A percentile compares a stretch with the other conserved stretches of the same genome.
Evolutionary conservation across 2,113 vertebrate genomes (phyloP).

Genomic region (Urocynchramus pylzowi): DNA sequence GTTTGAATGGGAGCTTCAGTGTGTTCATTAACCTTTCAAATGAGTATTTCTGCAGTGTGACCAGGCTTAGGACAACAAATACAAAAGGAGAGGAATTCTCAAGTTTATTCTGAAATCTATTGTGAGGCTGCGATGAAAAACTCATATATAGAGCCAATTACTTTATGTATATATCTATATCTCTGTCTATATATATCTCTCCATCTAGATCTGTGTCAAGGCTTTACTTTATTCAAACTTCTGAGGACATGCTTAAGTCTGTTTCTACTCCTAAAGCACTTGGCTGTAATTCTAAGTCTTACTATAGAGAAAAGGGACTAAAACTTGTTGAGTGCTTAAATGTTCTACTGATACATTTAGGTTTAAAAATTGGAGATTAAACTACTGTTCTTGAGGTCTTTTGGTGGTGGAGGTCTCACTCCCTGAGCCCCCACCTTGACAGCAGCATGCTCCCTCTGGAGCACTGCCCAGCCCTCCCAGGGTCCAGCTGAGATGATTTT

Average conservation of each 20-base stretch:
- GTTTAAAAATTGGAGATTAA: neutral
- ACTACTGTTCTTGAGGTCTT: neutral
- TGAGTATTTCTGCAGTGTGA: neutral
- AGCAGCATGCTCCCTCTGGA: neutral
- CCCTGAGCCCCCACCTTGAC: neutral
- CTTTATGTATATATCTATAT: neutral
- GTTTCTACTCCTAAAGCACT: neutral
- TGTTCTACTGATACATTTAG: neutral
- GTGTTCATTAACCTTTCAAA: neutral
- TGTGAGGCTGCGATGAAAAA: neutral
- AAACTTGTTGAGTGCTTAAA: neutral
- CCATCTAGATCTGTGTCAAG: neutral
- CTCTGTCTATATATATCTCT: neutral
- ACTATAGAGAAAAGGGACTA: neutral
- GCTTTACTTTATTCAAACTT: neutral
- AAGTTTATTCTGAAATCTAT: neutral
- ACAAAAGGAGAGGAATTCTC: neutral
- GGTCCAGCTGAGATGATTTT: rapidly evolving
- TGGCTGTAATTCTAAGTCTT: neutral
- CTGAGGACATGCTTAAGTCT: neutral
- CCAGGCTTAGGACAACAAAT: neutral
- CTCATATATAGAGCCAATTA: neutral
- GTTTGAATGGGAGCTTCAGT: neutral
- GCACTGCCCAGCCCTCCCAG: neutral
- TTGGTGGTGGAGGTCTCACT: neutral